Evolutionary conservation across 2,888 invertebrate species (phyloP).

Genomic region (Biston stratarius): DNA sequence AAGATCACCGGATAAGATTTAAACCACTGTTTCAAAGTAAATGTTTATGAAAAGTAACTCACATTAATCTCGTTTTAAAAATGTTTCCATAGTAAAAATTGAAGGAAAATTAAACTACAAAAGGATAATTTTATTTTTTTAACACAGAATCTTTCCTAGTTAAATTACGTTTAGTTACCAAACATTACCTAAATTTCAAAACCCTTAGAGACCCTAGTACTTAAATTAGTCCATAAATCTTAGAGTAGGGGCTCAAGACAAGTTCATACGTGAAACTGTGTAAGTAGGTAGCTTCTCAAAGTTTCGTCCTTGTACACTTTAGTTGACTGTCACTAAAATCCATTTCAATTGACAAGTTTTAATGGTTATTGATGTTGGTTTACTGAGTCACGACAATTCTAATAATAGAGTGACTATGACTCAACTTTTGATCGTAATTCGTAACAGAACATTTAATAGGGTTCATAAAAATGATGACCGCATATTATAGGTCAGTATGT

Average conservation of each 20-base stretch:
- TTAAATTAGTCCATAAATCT: constrained; percentile 19
- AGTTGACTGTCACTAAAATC: constrained; percentile 46
- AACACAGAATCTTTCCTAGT: not conserved
- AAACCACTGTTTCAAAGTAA: too few species aligned
- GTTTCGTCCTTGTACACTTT: constrained; percentile 52
- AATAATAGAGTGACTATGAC: not conserved
- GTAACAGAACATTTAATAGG: not conserved
- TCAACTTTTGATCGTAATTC: not conserved
- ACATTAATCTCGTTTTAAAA: not conserved
- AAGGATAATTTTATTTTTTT: too few species aligned
- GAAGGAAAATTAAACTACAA: not conserved
- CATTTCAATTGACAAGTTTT: constrained; percentile 58
- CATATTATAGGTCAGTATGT: too few species aligned
- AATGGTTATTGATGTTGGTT: constrained; percentile 48
- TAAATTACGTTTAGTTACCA: not conserved
- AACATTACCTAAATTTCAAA: constrained; percentile 11
- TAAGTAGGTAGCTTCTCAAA: constrained; percentile 47
- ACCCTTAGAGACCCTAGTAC: not conserved
- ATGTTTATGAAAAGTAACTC: not conserved
- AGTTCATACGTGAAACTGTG: constrained; percentile 39
- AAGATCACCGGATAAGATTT: too few species aligned
- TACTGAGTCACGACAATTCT: not conserved
- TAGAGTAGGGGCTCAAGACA: constrained; percentile 31
- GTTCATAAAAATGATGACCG: too few species aligned
- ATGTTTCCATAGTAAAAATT: not conserved